A percentile compares a stretch with the other conserved stretches of the same genome.
Evolutionary conservation across 2,113 vertebrate genomes (phyloP).

Genomic region (Thamnaconus septentrionalis): DNA sequence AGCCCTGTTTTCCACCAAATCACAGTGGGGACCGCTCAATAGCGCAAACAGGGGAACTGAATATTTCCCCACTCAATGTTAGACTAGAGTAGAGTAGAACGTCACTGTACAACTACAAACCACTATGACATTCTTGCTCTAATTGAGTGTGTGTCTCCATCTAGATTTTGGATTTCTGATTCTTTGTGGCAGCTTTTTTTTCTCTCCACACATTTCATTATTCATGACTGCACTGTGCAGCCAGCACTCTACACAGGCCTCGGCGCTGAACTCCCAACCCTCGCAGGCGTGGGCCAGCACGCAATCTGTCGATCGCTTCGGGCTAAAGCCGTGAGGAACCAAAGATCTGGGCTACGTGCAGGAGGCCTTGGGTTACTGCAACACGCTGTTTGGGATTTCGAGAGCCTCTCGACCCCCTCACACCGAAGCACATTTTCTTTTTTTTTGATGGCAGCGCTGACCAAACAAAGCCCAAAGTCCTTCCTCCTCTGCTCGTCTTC

Average conservation of each 20-base stretch:
- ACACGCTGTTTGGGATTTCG: slow-evolving; percentile 38
- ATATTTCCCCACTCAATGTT: too few relatives aligned
- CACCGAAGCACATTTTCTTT: slow-evolving; percentile 21
- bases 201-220: not conserved
- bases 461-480: slow-evolving; percentile 24
- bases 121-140: not conserved
- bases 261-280: slow-evolving; percentile 32
- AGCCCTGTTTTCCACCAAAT: too few relatives aligned
- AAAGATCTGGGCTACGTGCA: slow-evolving; percentile 31
- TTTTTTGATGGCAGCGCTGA: not conserved
- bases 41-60: too few relatives aligned
- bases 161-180: not conserved
- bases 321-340: slow-evolving; percentile 19
- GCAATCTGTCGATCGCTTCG: slow-evolving; percentile 46
- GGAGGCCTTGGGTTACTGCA: slow-evolving; percentile 41
- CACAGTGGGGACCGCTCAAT: too few relatives aligned
- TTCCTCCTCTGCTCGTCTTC: slow-evolving; percentile 20
- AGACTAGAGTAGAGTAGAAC: too few relatives aligned
- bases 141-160: not conserved
- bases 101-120: too few relatives aligned
- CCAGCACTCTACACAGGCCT: not conserved
- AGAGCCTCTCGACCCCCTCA: slow-evolving; percentile 20
- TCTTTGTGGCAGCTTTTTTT: not conserved
- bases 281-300: slow-evolving; percentile 16
- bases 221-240: slow-evolving; percentile 6